Conservation (phyloP, 2,888 invertebrate genomes). For the Caenorhabditis afra region DNA sequence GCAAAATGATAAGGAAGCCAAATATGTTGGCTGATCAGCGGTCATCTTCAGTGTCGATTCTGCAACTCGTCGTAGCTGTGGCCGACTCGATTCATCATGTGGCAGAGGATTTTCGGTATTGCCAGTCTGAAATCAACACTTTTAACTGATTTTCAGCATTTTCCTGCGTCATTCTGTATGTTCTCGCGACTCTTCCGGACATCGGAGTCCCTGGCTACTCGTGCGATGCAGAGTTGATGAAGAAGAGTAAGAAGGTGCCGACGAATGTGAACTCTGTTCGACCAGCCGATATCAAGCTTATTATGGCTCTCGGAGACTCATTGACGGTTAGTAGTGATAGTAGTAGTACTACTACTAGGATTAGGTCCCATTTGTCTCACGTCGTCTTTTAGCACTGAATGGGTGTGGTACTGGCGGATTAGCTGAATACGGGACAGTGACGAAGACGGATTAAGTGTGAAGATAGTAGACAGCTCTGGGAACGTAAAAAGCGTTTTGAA, state of each 20-base stretch:
- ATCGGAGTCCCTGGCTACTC: conserved; percentile 47
- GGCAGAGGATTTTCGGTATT: conserved; percentile 32
- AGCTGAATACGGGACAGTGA: not conserved
- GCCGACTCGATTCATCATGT: conserved; percentile 14
- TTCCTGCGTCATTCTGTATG: conserved; percentile 24
- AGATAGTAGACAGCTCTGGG: not conserved
- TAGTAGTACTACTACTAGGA: not conserved
- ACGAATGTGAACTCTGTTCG: conserved; percentile 67
- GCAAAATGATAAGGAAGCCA: conserved; percentile 18
- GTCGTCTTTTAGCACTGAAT: not conserved
- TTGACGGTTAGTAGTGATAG: conserved; percentile 60
- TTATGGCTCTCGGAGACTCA: conserved; percentile 72
- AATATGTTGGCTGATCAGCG: conserved; percentile 28
- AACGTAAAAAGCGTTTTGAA: not conserved
- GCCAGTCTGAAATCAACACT: not conserved
- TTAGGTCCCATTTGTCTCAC: not conserved
- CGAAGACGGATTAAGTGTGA: not conserved
- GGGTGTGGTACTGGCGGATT: not conserved
- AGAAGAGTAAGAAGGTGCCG: conserved; percentile 61
- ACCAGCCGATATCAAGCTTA: conserved; percentile 71
- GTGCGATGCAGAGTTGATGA: conserved; percentile 57
- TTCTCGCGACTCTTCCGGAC: conserved; percentile 36
- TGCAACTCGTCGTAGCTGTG: not conserved
- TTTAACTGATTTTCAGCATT: conserved; percentile 6
- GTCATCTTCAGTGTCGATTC: conserved; percentile 10